Base-by-base conservation (phyloP, 1,140 invertebrate genomes). In the Gryon sp. region DNA sequence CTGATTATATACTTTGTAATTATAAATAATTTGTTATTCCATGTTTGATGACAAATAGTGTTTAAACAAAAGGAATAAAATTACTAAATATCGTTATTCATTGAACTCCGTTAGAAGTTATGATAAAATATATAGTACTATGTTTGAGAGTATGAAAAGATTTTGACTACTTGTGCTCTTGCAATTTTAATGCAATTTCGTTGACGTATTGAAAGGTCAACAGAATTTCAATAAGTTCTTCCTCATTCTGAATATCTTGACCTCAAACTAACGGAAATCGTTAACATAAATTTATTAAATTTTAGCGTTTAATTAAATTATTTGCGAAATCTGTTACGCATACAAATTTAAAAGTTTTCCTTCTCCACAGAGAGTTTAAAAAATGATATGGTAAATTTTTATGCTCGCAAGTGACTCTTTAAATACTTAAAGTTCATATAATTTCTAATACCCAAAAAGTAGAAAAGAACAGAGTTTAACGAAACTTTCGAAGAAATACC, bases 161-260 rank as follows among this genome's bases (percentile, higher is more conserved):
- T 63, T 73, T 45, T n/a, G n/a, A n/a, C 59, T 32, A 50, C 52
- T 57, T 15, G 50, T 18, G 46, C 55, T 62, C 46, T 72, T 72
- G 43, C 22, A 36, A 60, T 48, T 63, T 73, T 63, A 63, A 73
- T 62, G 48, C 50, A 73, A 73, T 52, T 65, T 73, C 52, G 43
- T 36, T 41, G 59, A 65, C 30, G 22, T 60, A 68, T 45, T 57
- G 36, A 76, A 41, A 48, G 38, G 62, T 68, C 55, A 68, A 41
- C 55, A 55, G 63, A 62, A 62, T 76, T 73, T 65, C 59, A 65
- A 73, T 48, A 68, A 66, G 19, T 75, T 62, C 22, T 18, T 65
- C 14, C 7, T 43, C 53, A 36, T 50, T 59, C 50, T 22, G 26
- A 66, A 45, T 55, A 48, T 60, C 41, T 41, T 53, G 50, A 62